Evolutionary conservation across 2,113 vertebrate genomes (phyloP).

Genomic region (Psilopsiagon aurifrons): DNA sequence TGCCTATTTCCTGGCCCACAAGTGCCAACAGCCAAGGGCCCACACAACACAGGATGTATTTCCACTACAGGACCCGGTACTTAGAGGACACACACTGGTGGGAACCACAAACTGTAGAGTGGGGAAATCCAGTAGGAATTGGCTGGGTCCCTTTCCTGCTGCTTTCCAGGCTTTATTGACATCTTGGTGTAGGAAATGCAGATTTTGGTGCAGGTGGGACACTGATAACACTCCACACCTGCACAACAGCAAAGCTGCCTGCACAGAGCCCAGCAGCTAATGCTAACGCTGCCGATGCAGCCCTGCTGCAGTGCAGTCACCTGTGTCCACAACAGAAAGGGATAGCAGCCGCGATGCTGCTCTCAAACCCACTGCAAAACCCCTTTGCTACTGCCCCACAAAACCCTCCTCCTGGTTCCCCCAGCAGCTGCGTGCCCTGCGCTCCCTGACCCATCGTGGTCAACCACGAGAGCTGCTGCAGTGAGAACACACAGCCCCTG

Average conservation of each 20-base stretch:
- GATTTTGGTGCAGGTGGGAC: neutral
- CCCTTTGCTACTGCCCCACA: neutral
- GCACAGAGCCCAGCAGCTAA: neutral
- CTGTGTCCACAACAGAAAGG: rapidly evolving
- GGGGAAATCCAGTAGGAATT: neutral
- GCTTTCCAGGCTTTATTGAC: neutral
- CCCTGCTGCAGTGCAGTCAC: neutral
- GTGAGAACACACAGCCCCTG: rapidly evolving
- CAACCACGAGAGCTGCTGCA: rapidly evolving
- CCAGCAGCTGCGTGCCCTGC: rapidly evolving
- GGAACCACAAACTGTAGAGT: rapidly evolving
- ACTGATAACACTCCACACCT: rapidly evolving
- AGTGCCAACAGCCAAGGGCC: neutral
- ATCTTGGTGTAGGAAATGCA: neutral
- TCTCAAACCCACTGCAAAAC: rapidly evolving
- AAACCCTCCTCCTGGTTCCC: neutral
- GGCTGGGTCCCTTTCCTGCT: neutral
- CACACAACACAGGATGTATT: neutral
- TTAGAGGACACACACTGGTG: no score
- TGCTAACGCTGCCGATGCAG: neutral
- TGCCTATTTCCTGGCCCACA: neutral
- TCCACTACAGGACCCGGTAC: neutral
- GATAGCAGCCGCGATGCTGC: neutral
- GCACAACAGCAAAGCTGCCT: neutral
- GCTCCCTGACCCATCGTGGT: rapidly evolving